Evolutionary conservation across 2,113 vertebrate species (phyloP).

Genomic region (Crotalus tigris): DNA sequence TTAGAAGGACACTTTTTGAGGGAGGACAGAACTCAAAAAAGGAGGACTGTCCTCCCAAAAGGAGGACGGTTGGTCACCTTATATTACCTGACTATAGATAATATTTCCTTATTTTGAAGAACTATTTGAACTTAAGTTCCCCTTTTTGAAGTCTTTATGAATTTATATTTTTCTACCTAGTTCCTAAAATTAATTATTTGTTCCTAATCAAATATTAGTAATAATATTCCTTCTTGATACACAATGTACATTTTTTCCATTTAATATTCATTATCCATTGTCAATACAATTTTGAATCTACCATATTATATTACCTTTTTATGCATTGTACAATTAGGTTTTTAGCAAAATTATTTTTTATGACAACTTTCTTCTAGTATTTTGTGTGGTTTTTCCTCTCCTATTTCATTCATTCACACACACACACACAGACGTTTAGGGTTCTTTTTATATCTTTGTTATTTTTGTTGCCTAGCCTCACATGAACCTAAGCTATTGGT

Average conservation of each 20-base stretch:
- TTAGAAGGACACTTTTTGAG: too few species aligned
- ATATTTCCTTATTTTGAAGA: conserved; percentile 17
- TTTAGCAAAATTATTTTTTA: not conserved
- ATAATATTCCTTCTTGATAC: not conserved
- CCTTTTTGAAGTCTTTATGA: not conserved
- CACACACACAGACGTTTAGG: too few species aligned
- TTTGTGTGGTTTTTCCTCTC: not conserved
- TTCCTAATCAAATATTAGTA: not conserved
- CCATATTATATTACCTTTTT: not conserved
- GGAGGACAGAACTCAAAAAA: too few species aligned
- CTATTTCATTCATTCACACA: not conserved
- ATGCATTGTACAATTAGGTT: not conserved
- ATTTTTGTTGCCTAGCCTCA: not conserved
- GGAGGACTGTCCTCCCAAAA: too few species aligned
- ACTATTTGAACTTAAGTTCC: not conserved
- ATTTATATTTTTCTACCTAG: not conserved
- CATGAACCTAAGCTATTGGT: not conserved
- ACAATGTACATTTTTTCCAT: not conserved
- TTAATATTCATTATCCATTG: not conserved
- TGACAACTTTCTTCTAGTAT: not conserved
- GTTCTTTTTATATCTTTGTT: not conserved
- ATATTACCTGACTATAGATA: not conserved
- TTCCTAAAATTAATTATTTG: not conserved
- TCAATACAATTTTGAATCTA: not conserved
- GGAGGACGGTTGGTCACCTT: too few species aligned